phyloP scores from a whole-genome alignment of 2,113 vertebrate genomes.

The Ivindomyrus marchei region DNA sequence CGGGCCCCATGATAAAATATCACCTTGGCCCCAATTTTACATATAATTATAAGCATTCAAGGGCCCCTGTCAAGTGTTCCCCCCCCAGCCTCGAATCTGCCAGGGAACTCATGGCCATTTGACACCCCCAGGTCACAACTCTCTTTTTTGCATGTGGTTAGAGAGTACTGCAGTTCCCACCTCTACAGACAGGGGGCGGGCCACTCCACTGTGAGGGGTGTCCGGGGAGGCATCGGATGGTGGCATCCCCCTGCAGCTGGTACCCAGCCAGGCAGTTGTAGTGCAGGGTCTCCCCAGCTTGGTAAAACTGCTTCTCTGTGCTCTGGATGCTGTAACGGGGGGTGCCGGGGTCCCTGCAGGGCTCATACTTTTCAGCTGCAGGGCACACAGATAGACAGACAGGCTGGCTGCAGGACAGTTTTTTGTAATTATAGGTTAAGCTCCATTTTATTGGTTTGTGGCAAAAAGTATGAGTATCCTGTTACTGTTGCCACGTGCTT shows the following conservation, averaged over 20 bases:
- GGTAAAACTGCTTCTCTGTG: slow-evolving; percentile 78
- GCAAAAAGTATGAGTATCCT: neutral
- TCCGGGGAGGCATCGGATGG: slow-evolving; percentile 82
- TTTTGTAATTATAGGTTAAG: neutral
- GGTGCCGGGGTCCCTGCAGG: slow-evolving; percentile 80
- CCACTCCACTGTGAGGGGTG: slow-evolving; percentile 91
- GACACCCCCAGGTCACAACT: neutral
- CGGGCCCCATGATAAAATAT: neutral
- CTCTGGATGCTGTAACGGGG: slow-evolving; percentile 74
- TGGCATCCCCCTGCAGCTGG: slow-evolving; percentile 72
- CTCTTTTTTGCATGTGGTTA: neutral
- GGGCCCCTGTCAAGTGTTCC: neutral
- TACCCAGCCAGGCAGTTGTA: slow-evolving; percentile 81
- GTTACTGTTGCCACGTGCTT: neutral
- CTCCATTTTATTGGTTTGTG: neutral
- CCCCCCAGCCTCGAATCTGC: neutral
- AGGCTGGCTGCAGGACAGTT: neutral
- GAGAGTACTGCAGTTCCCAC: slow-evolving; percentile 34
- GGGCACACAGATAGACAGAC: slow-evolving; percentile 5
- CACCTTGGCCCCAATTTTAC: neutral
- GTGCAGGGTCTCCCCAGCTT: slow-evolving; percentile 74
- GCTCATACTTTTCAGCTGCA: slow-evolving; percentile 83
- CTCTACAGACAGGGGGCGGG: slow-evolving; percentile 80
- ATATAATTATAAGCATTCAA: neutral
- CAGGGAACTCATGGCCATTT: neutral